Evolutionary conservation across 2,888 invertebrate genomes (phyloP).

Genomic region (Dichetophora obliterata): DNA sequence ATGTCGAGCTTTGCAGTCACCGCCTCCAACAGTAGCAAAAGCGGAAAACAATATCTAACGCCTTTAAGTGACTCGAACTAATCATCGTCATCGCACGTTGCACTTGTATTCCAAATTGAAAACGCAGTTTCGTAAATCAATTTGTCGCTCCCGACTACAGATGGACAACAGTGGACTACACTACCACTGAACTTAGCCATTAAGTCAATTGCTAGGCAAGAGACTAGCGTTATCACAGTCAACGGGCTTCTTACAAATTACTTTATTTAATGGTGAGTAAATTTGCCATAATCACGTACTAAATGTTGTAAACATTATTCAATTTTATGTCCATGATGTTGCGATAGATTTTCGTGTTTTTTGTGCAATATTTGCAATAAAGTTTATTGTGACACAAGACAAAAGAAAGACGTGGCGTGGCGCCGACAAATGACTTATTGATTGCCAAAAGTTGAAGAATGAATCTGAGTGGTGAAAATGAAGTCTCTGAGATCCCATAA

Average conservation of each 20-base stretch:
- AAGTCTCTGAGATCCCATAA: too few species aligned
- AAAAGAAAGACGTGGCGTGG: too few species aligned
- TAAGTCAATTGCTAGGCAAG: conserved; percentile 17
- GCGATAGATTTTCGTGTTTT: too few species aligned
- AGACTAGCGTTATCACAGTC: not conserved
- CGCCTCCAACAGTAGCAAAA: not conserved
- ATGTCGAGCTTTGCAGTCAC: not conserved
- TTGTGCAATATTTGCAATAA: too few species aligned
- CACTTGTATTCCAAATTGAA: not conserved
- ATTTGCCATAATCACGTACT: not conserved
- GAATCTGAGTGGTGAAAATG: too few species aligned
- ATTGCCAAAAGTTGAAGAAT: too few species aligned
- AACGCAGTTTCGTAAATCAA: not conserved
- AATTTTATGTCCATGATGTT: too few species aligned
- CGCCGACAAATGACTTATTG: too few species aligned
- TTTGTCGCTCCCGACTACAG: not conserved
- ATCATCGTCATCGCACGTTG: conserved; percentile 1
- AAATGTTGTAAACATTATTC: too few species aligned
- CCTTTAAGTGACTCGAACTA: not conserved
- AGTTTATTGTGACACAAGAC: too few species aligned
- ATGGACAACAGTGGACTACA: not conserved
- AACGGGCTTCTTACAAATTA: conserved; percentile 13
- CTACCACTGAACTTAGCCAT: not conserved
- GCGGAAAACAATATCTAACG: not conserved
- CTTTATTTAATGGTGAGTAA: conserved; percentile 25